Base-by-base conservation (phyloP, 2,797 vertebrate species). In the Discoglossus pictus region DNA sequence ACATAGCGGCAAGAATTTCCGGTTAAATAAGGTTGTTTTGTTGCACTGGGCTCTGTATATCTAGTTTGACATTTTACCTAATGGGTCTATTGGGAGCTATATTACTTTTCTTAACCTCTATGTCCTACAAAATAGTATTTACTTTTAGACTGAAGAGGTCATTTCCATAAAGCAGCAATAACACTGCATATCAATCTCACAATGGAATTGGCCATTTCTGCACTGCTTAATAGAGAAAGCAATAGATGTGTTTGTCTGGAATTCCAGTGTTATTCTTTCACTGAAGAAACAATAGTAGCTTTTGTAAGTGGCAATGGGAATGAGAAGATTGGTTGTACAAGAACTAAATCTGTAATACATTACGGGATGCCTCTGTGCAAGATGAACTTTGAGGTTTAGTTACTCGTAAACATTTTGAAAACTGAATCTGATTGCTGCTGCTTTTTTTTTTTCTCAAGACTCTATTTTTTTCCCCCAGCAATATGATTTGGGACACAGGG, bases 41-140 rank as follows among this genome's bases (percentile, higher is more conserved):
- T 61, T 61, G 66, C 58, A 54, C 18, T 54, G 39, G 18, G 59
- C 43, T 42, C 67, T 70, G 34, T 50, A 63, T 56, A 70, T 70
- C 13, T 43, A 63, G 38, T 54, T 18, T 70, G 67, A 62, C 67
- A 70, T 70, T 70, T 70, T 70, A 56, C 18, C 34, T 56, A 70
- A 70, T 70, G 12, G 59, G 35, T 35, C 59, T 36, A 3, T 53
- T 34, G 67, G 43, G 67, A 70, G 42, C 35, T 38, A 56, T 70
- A 40, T 62, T 55, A 50, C 35, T 56, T 48, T 51, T 61, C 44
- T 55, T 62, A 55, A 70, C 51, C 60, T 62, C 38, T 39, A 27
- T 50, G 50, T 60, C 46, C 51, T 69, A 46, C 40, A 47, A 47
- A 61, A 54, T 47, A 39, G 47, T 46, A 69, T 61, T 63, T 56